These are phyloP conservation scores for Timandra comae DNA, from an alignment of 2,888 invertebrate genomes.

Conservation along the genomic window DNA sequence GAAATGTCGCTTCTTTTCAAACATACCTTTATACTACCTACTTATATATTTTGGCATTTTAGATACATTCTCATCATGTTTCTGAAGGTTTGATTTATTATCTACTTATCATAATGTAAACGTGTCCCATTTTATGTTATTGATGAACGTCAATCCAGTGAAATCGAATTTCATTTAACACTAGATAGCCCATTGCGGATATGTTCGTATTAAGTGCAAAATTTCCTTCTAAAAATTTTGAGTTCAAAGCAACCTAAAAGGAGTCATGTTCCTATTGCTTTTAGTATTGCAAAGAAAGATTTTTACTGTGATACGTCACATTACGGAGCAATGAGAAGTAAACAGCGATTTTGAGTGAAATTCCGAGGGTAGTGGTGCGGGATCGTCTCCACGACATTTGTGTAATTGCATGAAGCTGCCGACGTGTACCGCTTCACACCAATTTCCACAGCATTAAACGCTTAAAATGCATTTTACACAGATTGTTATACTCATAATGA, in stretches of 20 bases:
- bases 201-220: too few relatives aligned
- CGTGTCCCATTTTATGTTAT: too few relatives aligned
- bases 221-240: too few relatives aligned
- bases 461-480: slow-evolving; percentile 63
- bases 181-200: too few relatives aligned
- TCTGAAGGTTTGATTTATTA: slow-evolving; percentile 18
- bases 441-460: slow-evolving; percentile 64
- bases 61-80: slow-evolving; percentile 8
- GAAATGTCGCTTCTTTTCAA: slow-evolving; percentile 49
- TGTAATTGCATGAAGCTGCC: slow-evolving; percentile 58
- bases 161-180: too few relatives aligned
- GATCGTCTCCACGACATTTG: slow-evolving; percentile 50
- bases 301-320: slow-evolving; percentile 15
- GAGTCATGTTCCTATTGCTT: too few relatives aligned
- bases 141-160: too few relatives aligned
- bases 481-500: slow-evolving; percentile 55
- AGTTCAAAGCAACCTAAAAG: too few relatives aligned
- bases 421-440: slow-evolving; percentile 51
- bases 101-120: slow-evolving; percentile 1
- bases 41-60: too few relatives aligned
- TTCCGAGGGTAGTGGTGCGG: slow-evolving; percentile 24
- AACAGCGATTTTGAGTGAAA: slow-evolving; percentile 17
- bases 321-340: slow-evolving; percentile 10
- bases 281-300: too few relatives aligned
- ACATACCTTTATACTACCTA: slow-evolving; percentile 33